Conservation (phyloP, 2,113 vertebrate species). For the Nymphicus hollandicus region DNA sequence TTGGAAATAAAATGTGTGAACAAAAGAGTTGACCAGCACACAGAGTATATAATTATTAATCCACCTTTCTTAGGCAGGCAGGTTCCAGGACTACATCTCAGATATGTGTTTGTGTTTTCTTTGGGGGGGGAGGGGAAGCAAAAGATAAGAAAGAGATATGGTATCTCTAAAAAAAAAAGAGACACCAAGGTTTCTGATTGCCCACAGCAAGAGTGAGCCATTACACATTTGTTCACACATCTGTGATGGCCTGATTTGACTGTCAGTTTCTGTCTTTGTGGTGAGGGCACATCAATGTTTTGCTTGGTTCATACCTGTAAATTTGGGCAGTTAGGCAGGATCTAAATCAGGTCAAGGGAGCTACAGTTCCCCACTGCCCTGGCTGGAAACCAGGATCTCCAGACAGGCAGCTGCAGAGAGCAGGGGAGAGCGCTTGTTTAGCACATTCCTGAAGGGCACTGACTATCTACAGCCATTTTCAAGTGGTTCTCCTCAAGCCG, state of each 20-base stretch:
- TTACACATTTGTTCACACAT: neutral
- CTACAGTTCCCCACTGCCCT: neutral
- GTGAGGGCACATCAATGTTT: neutral
- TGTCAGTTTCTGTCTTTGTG: neutral
- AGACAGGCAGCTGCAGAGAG: conserved; percentile 17
- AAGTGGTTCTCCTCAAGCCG: conserved; percentile 32
- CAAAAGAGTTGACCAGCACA: neutral
- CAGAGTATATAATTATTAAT: neutral
- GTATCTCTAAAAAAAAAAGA: neutral
- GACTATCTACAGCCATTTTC: conserved; percentile 35
- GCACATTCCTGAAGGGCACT: conserved; percentile 50
- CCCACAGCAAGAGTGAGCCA: neutral
- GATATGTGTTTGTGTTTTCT: neutral
- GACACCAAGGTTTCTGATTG: neutral
- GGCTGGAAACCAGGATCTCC: conserved; percentile 10
- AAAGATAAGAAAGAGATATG: neutral
- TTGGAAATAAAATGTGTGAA: neutral
- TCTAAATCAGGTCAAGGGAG: conserved; percentile 30
- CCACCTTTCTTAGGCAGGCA: neutral
- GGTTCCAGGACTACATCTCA: neutral
- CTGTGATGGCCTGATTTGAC: neutral
- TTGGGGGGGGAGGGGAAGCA: neutral
- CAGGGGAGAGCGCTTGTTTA: conserved; percentile 28
- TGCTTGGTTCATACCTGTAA: neutral
- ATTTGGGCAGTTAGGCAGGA: neutral